Percentiles rank a stretch among this genome's conserved stretches.
phyloP scores from a whole-genome alignment of 2,113 vertebrate genomes.

The Hippocampus abdominalis region DNA sequence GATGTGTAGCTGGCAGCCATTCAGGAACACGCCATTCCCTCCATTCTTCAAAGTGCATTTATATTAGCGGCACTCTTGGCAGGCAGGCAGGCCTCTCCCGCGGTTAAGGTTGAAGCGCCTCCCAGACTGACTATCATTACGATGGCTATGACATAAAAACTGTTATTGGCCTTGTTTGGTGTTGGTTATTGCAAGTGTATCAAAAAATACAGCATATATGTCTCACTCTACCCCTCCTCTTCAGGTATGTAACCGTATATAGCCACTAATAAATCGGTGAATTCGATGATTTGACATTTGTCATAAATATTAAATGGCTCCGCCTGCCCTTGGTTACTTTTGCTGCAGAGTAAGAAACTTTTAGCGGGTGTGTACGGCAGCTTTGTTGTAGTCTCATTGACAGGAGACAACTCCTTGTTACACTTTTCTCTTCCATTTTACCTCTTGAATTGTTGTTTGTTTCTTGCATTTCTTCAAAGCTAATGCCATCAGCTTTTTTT shows the following conservation, averaged over 20 bases:
- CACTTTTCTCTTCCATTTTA: slow-evolving; percentile 20
- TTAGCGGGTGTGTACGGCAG: slow-evolving; percentile 49
- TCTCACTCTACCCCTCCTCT: slow-evolving; percentile 36
- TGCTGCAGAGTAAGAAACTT: slow-evolving; percentile 53
- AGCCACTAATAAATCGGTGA: slow-evolving; percentile 57
- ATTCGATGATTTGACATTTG: slow-evolving; percentile 56
- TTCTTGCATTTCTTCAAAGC: neutral
- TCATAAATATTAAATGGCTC: slow-evolving; percentile 68
- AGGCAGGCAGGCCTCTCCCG: slow-evolving; percentile 52
- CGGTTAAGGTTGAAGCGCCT: slow-evolving; percentile 58
- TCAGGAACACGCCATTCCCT: slow-evolving; percentile 64
- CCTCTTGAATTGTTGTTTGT: neutral
- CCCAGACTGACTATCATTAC: slow-evolving; percentile 71
- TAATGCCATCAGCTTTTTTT: neutral
- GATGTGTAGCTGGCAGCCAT: slow-evolving; percentile 62
- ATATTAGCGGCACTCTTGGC: slow-evolving; percentile 68
- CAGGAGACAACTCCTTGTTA: slow-evolving; percentile 5
- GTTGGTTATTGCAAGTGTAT: slow-evolving; percentile 68
- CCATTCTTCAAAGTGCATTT: slow-evolving; percentile 75
- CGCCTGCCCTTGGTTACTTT: slow-evolving; percentile 64
- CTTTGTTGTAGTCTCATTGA: slow-evolving; percentile 58
- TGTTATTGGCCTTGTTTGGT: slow-evolving; percentile 72
- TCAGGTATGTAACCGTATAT: slow-evolving; percentile 18
- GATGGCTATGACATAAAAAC: slow-evolving; percentile 68
- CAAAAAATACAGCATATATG: slow-evolving; percentile 51